Conservation (phyloP, 2,797 vertebrate genomes). For the Lagocephalus sceleratus region DNA sequence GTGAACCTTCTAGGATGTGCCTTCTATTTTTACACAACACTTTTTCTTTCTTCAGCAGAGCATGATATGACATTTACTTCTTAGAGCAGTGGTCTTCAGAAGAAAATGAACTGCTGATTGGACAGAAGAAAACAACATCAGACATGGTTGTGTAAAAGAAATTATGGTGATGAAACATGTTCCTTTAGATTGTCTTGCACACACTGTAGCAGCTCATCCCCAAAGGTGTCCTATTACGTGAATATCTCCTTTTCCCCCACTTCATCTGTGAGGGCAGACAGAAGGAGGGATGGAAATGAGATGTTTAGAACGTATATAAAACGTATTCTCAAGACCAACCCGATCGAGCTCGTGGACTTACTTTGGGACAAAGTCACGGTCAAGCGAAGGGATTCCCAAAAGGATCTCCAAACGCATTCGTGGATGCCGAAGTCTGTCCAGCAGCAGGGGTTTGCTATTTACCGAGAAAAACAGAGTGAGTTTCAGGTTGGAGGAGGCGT, state of each 20-base stretch:
- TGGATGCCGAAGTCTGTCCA: constrained; percentile 52
- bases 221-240: constrained; percentile 15
- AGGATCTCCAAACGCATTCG: constrained; percentile 75
- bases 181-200: constrained; percentile 59
- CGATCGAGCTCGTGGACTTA: constrained; percentile 11
- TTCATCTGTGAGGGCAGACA: constrained; percentile 28
- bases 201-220: constrained; percentile 39
- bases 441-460: constrained; percentile 43
- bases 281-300: neutral
- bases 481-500: neutral
- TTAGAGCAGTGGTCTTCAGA: constrained; percentile 54
- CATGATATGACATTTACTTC: constrained; percentile 50
- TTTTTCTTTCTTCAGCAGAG: constrained; percentile 61
- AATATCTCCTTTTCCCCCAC: constrained; percentile 27
- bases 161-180: constrained; percentile 28
- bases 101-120: constrained; percentile 50
- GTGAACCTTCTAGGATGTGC: constrained; percentile 35
- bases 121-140: constrained; percentile 26
- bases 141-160: constrained; percentile 16
- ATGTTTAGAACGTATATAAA: neutral
- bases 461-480: neutral
- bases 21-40: constrained; percentile 20
- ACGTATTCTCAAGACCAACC: neutral
- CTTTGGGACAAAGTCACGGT: constrained; percentile 37
- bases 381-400: constrained; percentile 90